Base-by-base conservation (phyloP, 2,113 vertebrate species). In the Gallinago jamesoni region DNA sequence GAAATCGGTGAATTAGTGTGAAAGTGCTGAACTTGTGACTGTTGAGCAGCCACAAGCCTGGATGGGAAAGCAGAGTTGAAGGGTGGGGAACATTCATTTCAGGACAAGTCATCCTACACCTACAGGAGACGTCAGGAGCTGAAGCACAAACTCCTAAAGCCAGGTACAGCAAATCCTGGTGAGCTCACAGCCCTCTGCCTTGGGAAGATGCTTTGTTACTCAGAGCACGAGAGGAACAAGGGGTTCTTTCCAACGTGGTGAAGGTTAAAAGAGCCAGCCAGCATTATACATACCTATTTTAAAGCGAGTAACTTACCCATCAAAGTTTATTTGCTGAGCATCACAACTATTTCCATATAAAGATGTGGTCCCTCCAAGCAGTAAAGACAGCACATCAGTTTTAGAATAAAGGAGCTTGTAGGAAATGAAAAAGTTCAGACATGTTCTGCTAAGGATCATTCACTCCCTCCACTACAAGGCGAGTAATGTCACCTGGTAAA, bases 11-110 rank as follows among this genome's bases (percentile, higher is more conserved):
- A 23, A 48, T 84, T 45, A 27, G 41, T 75, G 50, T 52, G 50
- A 14, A 52, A 27, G 50, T 15, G 14, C 50, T 14, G 14, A 25
- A 27, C 13, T 52, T 78, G 41, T 43, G 41, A 43, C 41, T 16
- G 56, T 45, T 57, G 55, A 57, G 45, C 14, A 12, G 35, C 43
- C 33, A 50, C 35, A 45, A 2, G 27, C 63, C 30, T 15, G 43
- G 43, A 13, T 18, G 11, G 30, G 62, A 72, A 72, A 60, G 47
- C 0, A 0, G 41, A 80, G 53, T 1, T 48, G 31, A 43, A 47
- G 3, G 3, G 23, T 7, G 15, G 48, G 68, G 39, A 89, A 43
- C 0, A 0, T 28, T 55, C 30, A 12, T 15, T 17, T 73, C 25
- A 39, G 57, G 39, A 76, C n/a, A 39, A 19, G 13, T 28, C 35